These are phyloP conservation scores for Arrhopalites spinosus DNA, from an alignment of 2,888 invertebrate genomes.

Conservation along the genomic window DNA sequence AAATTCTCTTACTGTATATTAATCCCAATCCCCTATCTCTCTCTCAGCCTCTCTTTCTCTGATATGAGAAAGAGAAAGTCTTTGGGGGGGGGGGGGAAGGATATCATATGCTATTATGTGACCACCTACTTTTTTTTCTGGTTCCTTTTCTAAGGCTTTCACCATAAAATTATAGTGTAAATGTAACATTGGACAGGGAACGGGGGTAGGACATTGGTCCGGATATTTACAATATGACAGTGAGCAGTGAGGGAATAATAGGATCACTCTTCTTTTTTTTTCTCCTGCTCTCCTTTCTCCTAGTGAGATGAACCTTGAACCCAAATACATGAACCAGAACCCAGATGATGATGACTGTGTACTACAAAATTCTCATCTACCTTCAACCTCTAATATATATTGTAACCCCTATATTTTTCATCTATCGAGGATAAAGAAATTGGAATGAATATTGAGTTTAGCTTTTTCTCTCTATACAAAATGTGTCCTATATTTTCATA, in stretches of 20 bases:
- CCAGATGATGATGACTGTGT: background rate
- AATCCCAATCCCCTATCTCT: background rate
- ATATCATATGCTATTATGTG: background rate
- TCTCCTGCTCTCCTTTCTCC: no score
- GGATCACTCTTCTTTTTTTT: background rate
- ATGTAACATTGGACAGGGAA: background rate
- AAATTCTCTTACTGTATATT: background rate
- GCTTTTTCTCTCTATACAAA: background rate
- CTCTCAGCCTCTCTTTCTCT: background rate
- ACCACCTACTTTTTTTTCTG: background rate
- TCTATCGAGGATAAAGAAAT: background rate
- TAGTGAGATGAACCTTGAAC: constrained; percentile 17
- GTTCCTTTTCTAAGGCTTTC: background rate
- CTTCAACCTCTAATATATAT: background rate
- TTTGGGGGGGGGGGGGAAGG: no score
- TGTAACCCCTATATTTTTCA: background rate
- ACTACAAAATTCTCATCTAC: background rate
- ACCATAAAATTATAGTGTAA: background rate
- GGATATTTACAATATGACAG: background rate
- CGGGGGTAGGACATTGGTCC: no score
- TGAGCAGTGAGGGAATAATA: background rate
- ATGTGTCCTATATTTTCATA: background rate
- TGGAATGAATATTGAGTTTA: background rate
- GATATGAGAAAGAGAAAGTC: background rate
- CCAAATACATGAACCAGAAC: constrained; percentile 20